Conservation (phyloP, 2,113 vertebrate genomes). For the Rissa tridactyla region DNA sequence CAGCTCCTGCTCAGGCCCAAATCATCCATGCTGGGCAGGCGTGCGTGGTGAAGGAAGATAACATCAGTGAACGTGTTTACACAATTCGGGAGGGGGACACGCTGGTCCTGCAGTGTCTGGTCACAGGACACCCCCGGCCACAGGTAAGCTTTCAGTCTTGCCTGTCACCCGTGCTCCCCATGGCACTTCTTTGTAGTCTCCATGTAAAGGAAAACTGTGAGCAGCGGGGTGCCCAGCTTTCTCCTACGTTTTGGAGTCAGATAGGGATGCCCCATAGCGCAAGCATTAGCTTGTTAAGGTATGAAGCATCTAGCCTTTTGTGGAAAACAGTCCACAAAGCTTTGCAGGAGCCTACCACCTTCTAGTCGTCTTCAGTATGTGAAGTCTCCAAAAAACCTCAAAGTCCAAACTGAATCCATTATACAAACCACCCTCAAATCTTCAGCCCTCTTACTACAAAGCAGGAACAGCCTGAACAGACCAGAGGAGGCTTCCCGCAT, state of each 20-base stretch:
- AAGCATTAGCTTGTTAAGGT: neutral
- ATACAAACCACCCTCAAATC: neutral
- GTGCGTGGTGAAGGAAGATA: slow-evolving; percentile 96
- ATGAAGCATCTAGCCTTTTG: neutral
- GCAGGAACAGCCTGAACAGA: neutral
- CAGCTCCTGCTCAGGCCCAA: slow-evolving; percentile 95
- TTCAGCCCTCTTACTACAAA: neutral
- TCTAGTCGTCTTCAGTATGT: neutral
- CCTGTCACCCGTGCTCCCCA: neutral
- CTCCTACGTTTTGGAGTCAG: neutral
- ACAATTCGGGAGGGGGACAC: slow-evolving; percentile 96
- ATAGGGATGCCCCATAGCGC: neutral
- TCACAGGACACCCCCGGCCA: slow-evolving; percentile 94
- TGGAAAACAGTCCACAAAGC: neutral
- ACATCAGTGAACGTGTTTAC: slow-evolving; percentile 96
- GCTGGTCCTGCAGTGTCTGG: slow-evolving; percentile 90
- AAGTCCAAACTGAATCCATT: neutral
- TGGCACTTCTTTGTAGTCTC: neutral
- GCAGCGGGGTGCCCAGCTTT: neutral
- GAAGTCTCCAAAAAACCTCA: neutral
- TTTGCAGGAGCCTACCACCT: neutral
- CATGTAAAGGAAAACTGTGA: fast-evolving
- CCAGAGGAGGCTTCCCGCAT: neutral
- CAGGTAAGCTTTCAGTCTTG: slow-evolving; percentile 77
- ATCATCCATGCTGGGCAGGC: slow-evolving; percentile 96